Evolutionary conservation across 1,140 invertebrate genomes (phyloP).

Genomic region (Ericerus pela): DNA sequence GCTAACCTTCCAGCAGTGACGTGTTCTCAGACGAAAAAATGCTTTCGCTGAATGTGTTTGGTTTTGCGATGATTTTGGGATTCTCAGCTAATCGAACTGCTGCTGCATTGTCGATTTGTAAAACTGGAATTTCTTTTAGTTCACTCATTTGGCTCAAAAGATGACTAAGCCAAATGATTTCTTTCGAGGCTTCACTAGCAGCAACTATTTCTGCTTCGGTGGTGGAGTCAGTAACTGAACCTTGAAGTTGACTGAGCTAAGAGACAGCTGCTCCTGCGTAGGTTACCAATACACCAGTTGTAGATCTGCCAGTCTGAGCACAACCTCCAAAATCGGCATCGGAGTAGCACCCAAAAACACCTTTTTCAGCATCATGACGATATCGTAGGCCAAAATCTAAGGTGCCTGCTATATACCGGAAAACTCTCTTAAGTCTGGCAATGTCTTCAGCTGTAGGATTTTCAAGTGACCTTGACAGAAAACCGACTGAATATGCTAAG

Average conservation of each 20-base stretch:
- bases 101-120: too few species aligned
- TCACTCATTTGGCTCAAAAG: too few species aligned
- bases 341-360: too few species aligned
- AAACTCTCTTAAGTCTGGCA: constrained; percentile 23
- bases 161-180: too few species aligned
- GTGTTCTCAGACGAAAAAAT: too few species aligned
- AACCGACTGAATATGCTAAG: constrained; percentile 28
- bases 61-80: too few species aligned
- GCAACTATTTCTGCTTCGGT: constrained; percentile 26
- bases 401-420: constrained; percentile 26
- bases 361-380: too few species aligned
- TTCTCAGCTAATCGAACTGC: too few species aligned
- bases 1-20: too few species aligned
- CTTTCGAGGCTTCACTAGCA: constrained; percentile 23
- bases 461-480: constrained; percentile 22
- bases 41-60: too few species aligned
- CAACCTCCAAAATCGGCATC: constrained; percentile 19
- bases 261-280: constrained; percentile 17
- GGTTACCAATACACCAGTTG: constrained; percentile 21
- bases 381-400: constrained; percentile 14
- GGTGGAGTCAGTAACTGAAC: constrained; percentile 21
- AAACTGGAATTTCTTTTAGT: too few species aligned
- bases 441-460: constrained; percentile 20
- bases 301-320: constrained; percentile 24
- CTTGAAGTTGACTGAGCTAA: constrained; percentile 23